A percentile compares a stretch with the other conserved stretches of the same genome.
Evolutionary conservation across 35 echinoderm and acorn worm genomes (phyloP).

Genomic region (Acanthaster planci): DNA sequence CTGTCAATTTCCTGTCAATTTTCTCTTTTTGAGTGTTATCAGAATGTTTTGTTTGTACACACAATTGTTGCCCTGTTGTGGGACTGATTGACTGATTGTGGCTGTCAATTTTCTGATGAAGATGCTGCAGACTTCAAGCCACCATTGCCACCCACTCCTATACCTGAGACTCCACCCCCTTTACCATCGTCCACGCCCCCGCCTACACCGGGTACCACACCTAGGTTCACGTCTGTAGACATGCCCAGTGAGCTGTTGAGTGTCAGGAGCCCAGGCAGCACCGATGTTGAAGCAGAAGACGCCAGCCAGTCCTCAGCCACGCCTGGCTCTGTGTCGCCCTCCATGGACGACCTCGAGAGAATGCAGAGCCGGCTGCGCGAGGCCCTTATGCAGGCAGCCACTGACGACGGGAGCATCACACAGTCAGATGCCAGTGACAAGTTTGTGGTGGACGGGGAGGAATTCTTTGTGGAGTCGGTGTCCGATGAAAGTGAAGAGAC

Average conservation of each 20-base stretch:
- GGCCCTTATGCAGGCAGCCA: constrained; percentile 38
- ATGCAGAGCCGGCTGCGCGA: constrained; percentile 37
- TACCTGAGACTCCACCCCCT: constrained; percentile 44
- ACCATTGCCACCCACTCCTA: constrained; percentile 66
- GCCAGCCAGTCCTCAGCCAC: constrained; percentile 10
- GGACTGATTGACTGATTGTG: neutral
- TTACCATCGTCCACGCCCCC: constrained; percentile 70
- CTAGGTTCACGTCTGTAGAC: constrained; percentile 27
- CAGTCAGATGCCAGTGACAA: neutral
- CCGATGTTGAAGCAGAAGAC: constrained; percentile 9
- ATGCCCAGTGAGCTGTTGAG: constrained; percentile 13
- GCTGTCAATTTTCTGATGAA: neutral
- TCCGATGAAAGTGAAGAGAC: neutral
- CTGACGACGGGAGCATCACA: constrained; percentile 4
- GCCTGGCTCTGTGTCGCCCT: constrained; percentile 17
- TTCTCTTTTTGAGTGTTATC: too few relatives aligned
- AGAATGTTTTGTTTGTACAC: too few relatives aligned
- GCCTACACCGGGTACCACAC: constrained; percentile 46
- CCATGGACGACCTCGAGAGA: constrained; percentile 55
- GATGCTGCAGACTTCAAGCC: constrained; percentile 35
- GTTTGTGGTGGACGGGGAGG: constrained; percentile 22
- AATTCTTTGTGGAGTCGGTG: constrained; percentile 20
- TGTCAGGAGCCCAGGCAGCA: constrained; percentile 29
- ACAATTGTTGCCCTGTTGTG: too few relatives aligned
- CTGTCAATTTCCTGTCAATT: neutral